Percentiles rank a stretch among this genome's conserved stretches.
Evolutionary conservation across 2,797 vertebrate genomes (phyloP).

Genomic region (Anguilla megastoma): DNA sequence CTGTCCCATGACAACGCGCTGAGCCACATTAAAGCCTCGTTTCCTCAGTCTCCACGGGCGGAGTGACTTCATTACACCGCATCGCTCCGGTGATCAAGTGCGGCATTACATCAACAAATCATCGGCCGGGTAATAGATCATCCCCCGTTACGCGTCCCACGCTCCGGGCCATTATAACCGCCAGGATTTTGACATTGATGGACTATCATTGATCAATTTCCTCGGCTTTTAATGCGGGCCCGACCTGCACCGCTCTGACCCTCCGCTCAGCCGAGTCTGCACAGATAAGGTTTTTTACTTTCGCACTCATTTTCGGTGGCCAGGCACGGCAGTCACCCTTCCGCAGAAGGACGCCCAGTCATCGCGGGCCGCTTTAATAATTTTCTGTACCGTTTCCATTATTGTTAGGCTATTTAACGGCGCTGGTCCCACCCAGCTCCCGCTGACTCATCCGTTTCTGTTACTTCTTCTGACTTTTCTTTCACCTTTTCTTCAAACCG

Average conservation of each 20-base stretch:
- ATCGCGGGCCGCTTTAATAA: background rate
- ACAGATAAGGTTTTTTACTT: background rate
- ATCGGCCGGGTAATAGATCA: background rate
- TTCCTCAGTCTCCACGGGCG: background rate
- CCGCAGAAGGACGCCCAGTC: background rate
- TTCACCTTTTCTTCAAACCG: background rate
- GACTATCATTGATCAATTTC: background rate
- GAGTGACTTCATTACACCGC: background rate
- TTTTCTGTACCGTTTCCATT: background rate
- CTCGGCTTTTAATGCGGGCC: background rate
- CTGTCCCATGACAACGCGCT: background rate
- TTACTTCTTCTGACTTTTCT: background rate
- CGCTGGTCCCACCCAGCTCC: background rate
- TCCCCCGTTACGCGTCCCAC: background rate
- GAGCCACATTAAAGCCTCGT: slow-evolving; percentile 8
- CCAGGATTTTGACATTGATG: background rate
- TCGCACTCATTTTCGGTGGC: background rate
- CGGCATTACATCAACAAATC: slow-evolving; percentile 3
- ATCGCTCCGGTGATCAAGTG: slow-evolving; percentile 1
- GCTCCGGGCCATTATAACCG: background rate
- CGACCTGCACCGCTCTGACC: background rate
- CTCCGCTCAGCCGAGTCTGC: background rate
- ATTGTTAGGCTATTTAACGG: background rate
- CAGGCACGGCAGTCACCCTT: background rate
- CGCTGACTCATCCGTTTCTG: background rate